These are phyloP conservation scores for Strix occidentalis DNA, from an alignment of 2,797 vertebrate genomes.

Conservation along the genomic window DNA sequence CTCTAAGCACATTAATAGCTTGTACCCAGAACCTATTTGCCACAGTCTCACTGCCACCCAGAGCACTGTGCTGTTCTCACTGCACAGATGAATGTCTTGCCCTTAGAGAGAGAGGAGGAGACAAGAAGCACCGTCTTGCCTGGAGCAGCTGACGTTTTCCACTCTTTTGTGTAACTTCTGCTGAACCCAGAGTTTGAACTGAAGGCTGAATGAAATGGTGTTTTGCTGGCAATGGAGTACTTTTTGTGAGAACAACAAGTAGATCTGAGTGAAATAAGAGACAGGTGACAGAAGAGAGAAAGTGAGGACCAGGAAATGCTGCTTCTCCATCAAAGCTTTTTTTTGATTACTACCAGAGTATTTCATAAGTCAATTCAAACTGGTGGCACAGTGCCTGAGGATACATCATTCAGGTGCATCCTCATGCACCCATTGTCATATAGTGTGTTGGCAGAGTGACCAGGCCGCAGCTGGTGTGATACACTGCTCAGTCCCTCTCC, in stretches of 20 bases:
- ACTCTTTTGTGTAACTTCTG: not conserved
- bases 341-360: not conserved
- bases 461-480: not conserved
- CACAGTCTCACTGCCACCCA: not conserved
- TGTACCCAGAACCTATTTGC: not conserved
- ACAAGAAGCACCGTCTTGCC: not conserved
- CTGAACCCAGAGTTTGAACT: not conserved
- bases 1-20: not conserved
- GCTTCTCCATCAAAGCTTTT: not conserved
- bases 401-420: not conserved
- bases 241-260: not conserved
- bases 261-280: not conserved
- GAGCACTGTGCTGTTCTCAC: not conserved
- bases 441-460: not conserved
- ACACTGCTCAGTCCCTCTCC: not conserved
- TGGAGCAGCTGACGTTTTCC: not conserved
- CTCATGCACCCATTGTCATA: not conserved
- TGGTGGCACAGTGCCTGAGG: not conserved
- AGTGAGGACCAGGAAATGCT: not conserved
- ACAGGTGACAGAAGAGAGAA: not conserved
- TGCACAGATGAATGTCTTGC: not conserved
- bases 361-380: not conserved
- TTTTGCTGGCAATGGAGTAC: not conserved
- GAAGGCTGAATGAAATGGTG: not conserved
- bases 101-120: not conserved